phyloP scores from a whole-genome alignment of 2,888 invertebrate genomes.

The Platycnemis pennipes region DNA sequence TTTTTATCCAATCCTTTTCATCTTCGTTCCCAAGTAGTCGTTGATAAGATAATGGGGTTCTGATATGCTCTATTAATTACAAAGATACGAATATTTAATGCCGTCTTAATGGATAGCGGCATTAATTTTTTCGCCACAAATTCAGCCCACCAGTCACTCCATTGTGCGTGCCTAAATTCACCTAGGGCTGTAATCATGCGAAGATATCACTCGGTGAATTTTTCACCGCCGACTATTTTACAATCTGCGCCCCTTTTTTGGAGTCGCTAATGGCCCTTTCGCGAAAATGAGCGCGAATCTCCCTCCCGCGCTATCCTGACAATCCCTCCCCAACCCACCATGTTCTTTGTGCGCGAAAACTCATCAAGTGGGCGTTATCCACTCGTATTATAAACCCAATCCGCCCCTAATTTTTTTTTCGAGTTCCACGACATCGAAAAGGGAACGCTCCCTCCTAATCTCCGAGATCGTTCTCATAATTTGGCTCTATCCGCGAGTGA shows the following conservation, averaged over 20 bases:
- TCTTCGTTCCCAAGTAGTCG: too few relatives aligned
- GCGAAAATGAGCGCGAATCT: slow-evolving; percentile 1
- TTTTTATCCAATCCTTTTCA: too few relatives aligned
- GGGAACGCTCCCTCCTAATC: background rate
- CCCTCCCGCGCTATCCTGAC: background rate
- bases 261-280: background rate
- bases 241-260: background rate
- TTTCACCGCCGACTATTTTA: background rate
- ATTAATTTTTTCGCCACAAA: background rate
- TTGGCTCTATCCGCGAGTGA: background rate
- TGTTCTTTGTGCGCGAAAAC: background rate
- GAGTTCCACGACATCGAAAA: background rate
- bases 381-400: background rate
- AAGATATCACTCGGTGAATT: background rate
- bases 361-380: slow-evolving; percentile 11
- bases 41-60: too few relatives aligned
- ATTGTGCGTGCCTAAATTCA: background rate
- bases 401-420: background rate
- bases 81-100: background rate
- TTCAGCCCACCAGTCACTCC: background rate
- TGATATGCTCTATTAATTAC: background rate
- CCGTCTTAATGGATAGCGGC: background rate
- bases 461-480: slow-evolving; percentile 1
- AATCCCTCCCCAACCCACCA: background rate
- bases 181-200: background rate